Conservation (phyloP, 2,888 invertebrate genomes). For the Antitype chi region DNA sequence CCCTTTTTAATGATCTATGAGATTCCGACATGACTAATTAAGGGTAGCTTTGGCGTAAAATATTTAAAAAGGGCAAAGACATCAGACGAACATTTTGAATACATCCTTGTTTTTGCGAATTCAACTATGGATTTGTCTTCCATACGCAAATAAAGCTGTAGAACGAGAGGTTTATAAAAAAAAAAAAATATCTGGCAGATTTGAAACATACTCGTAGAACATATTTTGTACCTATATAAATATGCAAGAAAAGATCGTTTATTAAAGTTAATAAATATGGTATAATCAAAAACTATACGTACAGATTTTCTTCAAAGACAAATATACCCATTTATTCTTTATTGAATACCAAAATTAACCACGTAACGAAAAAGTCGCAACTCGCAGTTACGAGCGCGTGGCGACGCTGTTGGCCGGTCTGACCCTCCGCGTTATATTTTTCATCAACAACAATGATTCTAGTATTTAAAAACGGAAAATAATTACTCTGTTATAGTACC, state of each 20-base stretch:
- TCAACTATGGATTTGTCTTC: conserved; percentile 2
- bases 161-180: background rate
- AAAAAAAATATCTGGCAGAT: background rate
- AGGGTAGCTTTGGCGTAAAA: conserved; percentile 36
- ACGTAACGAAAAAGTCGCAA: background rate
- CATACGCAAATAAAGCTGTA: background rate
- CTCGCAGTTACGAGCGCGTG: background rate
- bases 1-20: conserved; percentile 57
- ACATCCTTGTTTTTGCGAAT: conserved; percentile 26
- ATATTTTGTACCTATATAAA: background rate
- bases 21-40: conserved; percentile 46
- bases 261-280: background rate
- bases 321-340: too few species aligned
- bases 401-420: background rate
- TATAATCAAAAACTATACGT: background rate
- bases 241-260: background rate
- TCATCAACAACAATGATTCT: background rate
- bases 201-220: background rate
- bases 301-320: background rate
- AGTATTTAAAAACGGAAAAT: background rate
- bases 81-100: conserved; percentile 19
- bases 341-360: background rate
- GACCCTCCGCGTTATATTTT: background rate
- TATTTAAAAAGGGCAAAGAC: conserved; percentile 50
- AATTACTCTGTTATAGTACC: background rate